Evolutionary conservation across 2,113 vertebrate genomes (phyloP).

Genomic region (Syrrhaptes paradoxus): DNA sequence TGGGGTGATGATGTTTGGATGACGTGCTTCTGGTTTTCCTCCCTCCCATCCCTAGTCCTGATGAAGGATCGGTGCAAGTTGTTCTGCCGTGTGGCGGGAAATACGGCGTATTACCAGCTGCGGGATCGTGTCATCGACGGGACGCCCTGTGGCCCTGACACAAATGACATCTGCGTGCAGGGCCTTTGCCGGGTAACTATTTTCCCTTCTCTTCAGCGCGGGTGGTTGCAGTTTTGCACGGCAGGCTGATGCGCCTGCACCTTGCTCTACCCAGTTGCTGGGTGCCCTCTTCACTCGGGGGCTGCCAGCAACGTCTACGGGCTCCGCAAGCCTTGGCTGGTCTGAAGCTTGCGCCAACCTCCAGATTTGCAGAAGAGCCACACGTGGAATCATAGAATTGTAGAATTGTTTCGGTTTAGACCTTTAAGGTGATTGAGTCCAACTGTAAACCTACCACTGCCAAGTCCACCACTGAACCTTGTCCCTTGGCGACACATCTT

Average conservation of each 20-base stretch:
- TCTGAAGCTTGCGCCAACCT: background rate
- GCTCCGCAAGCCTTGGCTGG: rapidly evolving
- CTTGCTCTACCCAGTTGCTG: rapidly evolving
- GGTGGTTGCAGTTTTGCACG: rapidly evolving
- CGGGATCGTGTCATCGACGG: conserved; percentile 94
- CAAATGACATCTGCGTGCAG: conserved; percentile 97
- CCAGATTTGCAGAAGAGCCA: background rate
- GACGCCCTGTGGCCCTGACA: conserved; percentile 95
- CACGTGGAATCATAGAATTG: background rate
- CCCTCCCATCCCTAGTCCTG: conserved; percentile 78
- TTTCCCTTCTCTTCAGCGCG: background rate
- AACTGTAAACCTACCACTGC: too few species aligned
- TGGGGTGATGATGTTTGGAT: background rate
- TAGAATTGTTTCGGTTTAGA: too few species aligned
- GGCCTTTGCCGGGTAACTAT: conserved; percentile 91
- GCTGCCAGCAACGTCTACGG: background rate
- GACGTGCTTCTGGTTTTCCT: background rate
- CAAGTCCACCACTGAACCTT: too few species aligned
- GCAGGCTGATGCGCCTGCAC: background rate
- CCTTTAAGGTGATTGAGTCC: too few species aligned
- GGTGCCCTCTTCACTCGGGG: rapidly evolving
- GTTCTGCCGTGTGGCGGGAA: conserved; percentile 95
- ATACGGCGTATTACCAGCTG: conserved; percentile 96
- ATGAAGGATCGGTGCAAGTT: conserved; percentile 98
- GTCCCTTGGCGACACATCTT: too few species aligned